Evolutionary conservation across 1,140 invertebrate species (phyloP).

Genomic region (Papilio glaucus): DNA sequence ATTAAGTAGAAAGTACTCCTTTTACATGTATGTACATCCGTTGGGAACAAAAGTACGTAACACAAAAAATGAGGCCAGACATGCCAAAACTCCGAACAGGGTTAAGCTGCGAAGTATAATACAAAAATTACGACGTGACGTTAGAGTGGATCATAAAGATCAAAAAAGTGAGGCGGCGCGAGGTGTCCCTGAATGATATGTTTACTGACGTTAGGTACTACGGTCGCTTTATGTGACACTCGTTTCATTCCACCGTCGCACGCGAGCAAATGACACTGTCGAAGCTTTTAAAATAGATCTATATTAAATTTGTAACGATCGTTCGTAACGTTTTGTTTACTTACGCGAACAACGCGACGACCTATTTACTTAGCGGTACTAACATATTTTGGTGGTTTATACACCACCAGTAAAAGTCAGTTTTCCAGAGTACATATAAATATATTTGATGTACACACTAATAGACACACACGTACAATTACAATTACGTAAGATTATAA

Average conservation of each 20-base stretch:
- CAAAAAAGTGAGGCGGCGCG: constrained; percentile 16
- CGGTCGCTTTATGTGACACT: constrained; percentile 20
- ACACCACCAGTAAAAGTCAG: too few relatives aligned
- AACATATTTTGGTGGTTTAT: too few relatives aligned
- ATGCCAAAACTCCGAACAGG: neutral
- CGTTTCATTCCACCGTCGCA: constrained; percentile 20
- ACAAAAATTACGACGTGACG: constrained; percentile 24
- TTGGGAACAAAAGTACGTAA: too few relatives aligned
- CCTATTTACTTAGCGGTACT: neutral
- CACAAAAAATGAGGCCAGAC: neutral
- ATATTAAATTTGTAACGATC: constrained; percentile 7
- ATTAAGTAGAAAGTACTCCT: too few relatives aligned
- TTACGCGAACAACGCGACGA: neutral
- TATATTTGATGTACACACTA: too few relatives aligned
- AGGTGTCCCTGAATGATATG: constrained; percentile 27
- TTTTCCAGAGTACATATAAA: too few relatives aligned
- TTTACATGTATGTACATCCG: too few relatives aligned
- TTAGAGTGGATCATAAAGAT: constrained; percentile 18
- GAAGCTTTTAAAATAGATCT: constrained; percentile 16
- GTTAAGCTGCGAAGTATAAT: constrained; percentile 18
- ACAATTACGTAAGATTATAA: too few relatives aligned
- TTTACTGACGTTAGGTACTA: constrained; percentile 29
- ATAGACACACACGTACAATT: too few relatives aligned
- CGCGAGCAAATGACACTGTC: constrained; percentile 2
- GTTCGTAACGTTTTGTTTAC: neutral